Base-by-base conservation (phyloP, 2,888 invertebrate species). In the Aplocera efformata region DNA sequence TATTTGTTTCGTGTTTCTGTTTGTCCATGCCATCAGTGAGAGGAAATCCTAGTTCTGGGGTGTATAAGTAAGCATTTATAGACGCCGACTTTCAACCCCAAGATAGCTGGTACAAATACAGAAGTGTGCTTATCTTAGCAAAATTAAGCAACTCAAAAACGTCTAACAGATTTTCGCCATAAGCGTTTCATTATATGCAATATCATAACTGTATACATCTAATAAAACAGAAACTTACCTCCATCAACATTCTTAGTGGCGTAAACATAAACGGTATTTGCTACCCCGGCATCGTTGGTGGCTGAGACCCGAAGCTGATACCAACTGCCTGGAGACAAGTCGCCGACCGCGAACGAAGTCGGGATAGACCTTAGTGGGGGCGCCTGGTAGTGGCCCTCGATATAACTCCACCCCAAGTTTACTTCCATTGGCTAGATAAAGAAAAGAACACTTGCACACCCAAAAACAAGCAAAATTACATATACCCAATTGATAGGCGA, bases 401-500 rank as follows among this genome's bases (percentile, higher is more conserved):
- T 67, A 63, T 82, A 84, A 24, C 75, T 79, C 88, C 88, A 86
- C 2, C 82, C 79, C 7, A 78, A 56, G 42, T 71, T 72, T 3
- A 73, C 40, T 9, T 85, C 86, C 59, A 77, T 60, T 1, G 79
- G 67, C 86, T 86, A 33, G n/a, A 17, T n/a, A 21, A 40, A 4
- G 22, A 42, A 10, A 37, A 20, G 28, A 31, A 43, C 0, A 20
- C 21, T n/a, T n/a, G n/a, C n/a, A n/a, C n/a, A n/a, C n/a, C n/a
- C n/a, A n/a, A n/a, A n/a, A n/a, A n/a, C n/a, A n/a, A n/a, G n/a
- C n/a, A n/a, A n/a, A n/a, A n/a, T n/a, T n/a, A n/a, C n/a, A n/a
- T n/a, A n/a, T n/a, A n/a, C n/a, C n/a, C n/a, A n/a, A n/a, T 91
- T 92, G 48, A 86, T 85, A 6, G 92, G 92, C 4, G 89, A 88